These are phyloP conservation scores for Siderastrea siderea DNA, from an alignment of 92 coral and sea anemone genomes.

Conservation along the genomic window DNA sequence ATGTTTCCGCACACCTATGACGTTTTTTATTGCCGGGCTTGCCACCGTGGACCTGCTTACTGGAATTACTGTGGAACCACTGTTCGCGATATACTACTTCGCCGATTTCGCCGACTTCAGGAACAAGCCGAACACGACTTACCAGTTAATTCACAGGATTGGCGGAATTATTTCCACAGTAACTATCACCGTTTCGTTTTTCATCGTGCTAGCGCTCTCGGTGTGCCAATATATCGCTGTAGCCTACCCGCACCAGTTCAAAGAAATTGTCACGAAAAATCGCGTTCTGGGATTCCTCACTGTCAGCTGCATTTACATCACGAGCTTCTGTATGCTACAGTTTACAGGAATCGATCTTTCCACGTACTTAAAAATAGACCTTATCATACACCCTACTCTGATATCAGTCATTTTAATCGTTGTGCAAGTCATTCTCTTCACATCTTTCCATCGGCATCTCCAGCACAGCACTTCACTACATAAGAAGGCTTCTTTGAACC, in stretches of 20 bases:
- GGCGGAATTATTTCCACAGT: conserved; percentile 85
- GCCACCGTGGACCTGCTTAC: conserved; percentile 80
- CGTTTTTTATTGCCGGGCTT: conserved; percentile 81
- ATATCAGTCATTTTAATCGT: conserved; percentile 65
- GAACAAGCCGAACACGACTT: conserved; percentile 25
- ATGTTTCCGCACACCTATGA: conserved; percentile 85
- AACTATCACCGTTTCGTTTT: conserved; percentile 80
- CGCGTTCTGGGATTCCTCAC: conserved; percentile 69
- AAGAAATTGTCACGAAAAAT: conserved; percentile 65
- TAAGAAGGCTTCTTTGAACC: neutral
- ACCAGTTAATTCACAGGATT: conserved; percentile 39
- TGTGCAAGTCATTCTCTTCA: conserved; percentile 72
- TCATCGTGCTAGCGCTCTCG: conserved; percentile 82
- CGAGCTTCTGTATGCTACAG: conserved; percentile 71
- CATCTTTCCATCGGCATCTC: conserved; percentile 74
- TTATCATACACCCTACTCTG: conserved; percentile 75
- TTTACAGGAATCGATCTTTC: conserved; percentile 64
- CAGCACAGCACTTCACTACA: conserved; percentile 53
- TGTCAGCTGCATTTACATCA: conserved; percentile 72
- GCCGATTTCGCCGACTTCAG: conserved; percentile 59
- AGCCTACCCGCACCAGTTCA: conserved; percentile 83
- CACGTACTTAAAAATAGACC: conserved; percentile 72
- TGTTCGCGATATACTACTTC: conserved; percentile 71
- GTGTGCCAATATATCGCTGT: conserved; percentile 84
- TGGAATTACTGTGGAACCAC: conserved; percentile 84